Conservation (phyloP, 64 coral and sea anemone species). For the Catalaphyllia jardinei region DNA sequence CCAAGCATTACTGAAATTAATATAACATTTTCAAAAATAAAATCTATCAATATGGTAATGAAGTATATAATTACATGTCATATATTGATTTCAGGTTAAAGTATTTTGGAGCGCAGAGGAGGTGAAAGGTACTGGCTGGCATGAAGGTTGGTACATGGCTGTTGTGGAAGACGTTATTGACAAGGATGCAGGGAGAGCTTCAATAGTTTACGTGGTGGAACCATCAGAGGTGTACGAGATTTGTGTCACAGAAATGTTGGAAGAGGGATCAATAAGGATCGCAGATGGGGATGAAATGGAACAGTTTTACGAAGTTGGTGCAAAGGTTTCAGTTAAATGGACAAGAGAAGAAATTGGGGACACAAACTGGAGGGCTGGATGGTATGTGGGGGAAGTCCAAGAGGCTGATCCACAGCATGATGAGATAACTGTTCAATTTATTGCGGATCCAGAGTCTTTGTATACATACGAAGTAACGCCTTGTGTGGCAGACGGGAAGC, state of each 20-base stretch:
- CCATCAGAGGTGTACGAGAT: constrained; percentile 24
- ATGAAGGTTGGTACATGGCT: constrained; percentile 53
- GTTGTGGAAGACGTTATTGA: constrained; percentile 34
- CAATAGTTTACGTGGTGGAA: constrained; percentile 31
- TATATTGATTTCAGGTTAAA: not conserved
- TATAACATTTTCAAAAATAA: no score
- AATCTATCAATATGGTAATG: no score
- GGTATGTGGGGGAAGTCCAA: constrained; percentile 47
- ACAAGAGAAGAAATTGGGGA: constrained; percentile 33
- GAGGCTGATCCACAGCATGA: constrained; percentile 16
- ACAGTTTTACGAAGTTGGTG: constrained; percentile 43
- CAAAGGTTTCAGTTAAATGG: constrained; percentile 12
- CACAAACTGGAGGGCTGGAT: constrained; percentile 36
- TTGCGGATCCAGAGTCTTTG: constrained; percentile 8
- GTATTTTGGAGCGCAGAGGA: constrained; percentile 47
- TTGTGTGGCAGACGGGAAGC: constrained; percentile 37
- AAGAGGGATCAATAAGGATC: not conserved
- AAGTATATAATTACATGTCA: no score
- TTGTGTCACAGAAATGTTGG: constrained; percentile 4
- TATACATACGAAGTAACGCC: constrained; percentile 43
- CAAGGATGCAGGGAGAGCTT: not conserved
- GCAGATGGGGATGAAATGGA: constrained; percentile 13
- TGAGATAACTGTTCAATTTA: constrained; percentile 39
- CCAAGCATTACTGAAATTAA: no score
- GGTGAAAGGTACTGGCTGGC: constrained; percentile 34